A percentile compares a stretch with the other conserved stretches of the same genome.
These are phyloP conservation scores for Ophthalmolycus amberensis DNA, from an alignment of 2,113 vertebrate genomes.

Conservation along the genomic window DNA sequence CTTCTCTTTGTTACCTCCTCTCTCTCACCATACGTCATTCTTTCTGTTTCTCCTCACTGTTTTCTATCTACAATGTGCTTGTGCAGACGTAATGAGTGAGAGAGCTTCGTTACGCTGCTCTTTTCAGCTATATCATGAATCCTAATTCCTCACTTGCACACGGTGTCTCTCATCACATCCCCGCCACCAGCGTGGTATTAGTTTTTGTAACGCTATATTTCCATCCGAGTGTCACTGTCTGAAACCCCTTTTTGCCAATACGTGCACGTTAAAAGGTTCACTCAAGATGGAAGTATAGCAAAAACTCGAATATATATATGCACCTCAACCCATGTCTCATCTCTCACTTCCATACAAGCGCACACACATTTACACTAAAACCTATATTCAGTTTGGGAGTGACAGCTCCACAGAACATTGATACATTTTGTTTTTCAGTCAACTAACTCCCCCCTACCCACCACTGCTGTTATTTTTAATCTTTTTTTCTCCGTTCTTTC, in stretches of 20 bases:
- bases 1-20: neutral
- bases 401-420: slow-evolving; percentile 32
- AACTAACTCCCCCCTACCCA: neutral
- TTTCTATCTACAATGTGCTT: slow-evolving; percentile 14
- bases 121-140: slow-evolving; percentile 26
- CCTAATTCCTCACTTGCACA: slow-evolving; percentile 20
- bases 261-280: slow-evolving; percentile 12
- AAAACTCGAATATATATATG: neutral
- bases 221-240: slow-evolving; percentile 4
- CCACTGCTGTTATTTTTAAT: slow-evolving; percentile 14
- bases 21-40: neutral
- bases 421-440: slow-evolving; percentile 30
- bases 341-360: neutral
- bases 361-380: neutral
- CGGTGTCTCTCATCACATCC: slow-evolving; percentile 17
- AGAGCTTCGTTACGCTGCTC: slow-evolving; percentile 25
- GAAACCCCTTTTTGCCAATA: slow-evolving; percentile 12
- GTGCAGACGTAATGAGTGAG: slow-evolving; percentile 10
- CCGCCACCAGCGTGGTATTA: neutral
- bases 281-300: neutral
- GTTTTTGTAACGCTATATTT: neutral
- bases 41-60: neutral
- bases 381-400: slow-evolving; percentile 15
- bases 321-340: slow-evolving; percentile 10
- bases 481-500: neutral